phyloP scores from a whole-genome alignment of 2,113 vertebrate genomes.

The Gnathonemus longibarbis region DNA sequence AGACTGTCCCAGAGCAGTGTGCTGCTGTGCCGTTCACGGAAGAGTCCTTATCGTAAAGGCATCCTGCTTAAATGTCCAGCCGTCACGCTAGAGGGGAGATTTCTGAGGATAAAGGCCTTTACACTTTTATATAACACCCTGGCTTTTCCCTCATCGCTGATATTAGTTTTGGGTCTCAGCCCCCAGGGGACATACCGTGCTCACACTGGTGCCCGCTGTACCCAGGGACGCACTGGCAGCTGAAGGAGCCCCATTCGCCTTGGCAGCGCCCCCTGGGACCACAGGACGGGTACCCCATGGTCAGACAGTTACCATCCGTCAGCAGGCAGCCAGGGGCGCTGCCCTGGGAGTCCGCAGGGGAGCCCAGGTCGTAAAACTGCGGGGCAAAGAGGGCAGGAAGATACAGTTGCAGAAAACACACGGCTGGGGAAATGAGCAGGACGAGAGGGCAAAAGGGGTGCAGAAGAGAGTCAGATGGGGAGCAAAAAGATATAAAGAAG shows the following conservation, averaged over 20 bases:
- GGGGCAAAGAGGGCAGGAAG: constrained; percentile 15
- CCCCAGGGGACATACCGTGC: constrained; percentile 56
- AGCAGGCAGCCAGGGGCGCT: constrained; percentile 72
- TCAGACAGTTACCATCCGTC: constrained; percentile 73
- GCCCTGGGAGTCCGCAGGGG: constrained; percentile 68
- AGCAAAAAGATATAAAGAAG: neutral
- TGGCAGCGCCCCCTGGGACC: constrained; percentile 68
- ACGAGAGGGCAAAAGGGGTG: neutral
- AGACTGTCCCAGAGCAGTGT: neutral
- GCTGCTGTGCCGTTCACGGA: neutral
- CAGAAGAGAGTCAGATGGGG: neutral
- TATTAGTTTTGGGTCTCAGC: neutral
- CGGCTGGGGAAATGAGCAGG: neutral
- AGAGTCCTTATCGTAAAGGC: neutral
- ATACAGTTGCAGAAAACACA: neutral
- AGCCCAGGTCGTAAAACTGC: constrained; percentile 73
- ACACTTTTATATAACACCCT: neutral
- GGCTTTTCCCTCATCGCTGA: neutral
- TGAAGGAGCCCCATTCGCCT: constrained; percentile 73
- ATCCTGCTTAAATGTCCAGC: neutral
- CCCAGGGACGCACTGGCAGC: constrained; percentile 73
- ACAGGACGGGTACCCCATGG: constrained; percentile 69
- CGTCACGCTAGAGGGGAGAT: neutral
- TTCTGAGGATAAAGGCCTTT: neutral
- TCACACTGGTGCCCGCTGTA: constrained; percentile 73